These are phyloP conservation scores for Lepidonotus clava DNA, from an alignment of 2,888 invertebrate species.

Conservation along the genomic window DNA sequence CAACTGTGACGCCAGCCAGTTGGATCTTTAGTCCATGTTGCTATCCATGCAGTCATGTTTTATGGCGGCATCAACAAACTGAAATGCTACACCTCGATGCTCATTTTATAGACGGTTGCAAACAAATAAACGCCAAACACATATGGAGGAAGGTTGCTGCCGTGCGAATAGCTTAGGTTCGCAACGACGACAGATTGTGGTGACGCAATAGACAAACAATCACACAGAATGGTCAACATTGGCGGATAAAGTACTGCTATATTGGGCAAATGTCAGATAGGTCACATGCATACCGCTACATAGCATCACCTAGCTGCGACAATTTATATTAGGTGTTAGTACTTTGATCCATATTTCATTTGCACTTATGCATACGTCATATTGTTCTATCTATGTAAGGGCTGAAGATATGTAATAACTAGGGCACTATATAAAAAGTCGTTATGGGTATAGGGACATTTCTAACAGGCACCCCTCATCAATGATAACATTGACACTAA, in stretches of 20 bases:
- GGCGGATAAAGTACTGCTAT: background rate
- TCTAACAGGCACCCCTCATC: no score
- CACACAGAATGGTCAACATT: background rate
- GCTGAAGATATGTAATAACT: no score
- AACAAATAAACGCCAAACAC: background rate
- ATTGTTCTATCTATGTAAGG: no score
- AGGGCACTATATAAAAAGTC: no score
- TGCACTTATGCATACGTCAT: no score
- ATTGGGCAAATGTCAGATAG: background rate
- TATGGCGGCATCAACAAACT: constrained; percentile 3
- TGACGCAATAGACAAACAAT: constrained; percentile 2
- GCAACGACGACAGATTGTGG: background rate
- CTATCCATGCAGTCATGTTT: background rate
- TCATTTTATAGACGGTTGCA: background rate
- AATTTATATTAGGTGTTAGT: no score
- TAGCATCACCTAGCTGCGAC: background rate
- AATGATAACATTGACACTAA: no score
- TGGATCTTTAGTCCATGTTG: no score
- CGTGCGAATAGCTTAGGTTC: background rate
- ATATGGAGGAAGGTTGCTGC: background rate
- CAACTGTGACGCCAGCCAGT: no score
- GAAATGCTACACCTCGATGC: background rate
- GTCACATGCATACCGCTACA: background rate
- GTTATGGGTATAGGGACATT: no score
- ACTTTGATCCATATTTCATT: no score